phyloP scores from a whole-genome alignment of 2,797 vertebrate genomes.

The Intellagama lesueurii region DNA sequence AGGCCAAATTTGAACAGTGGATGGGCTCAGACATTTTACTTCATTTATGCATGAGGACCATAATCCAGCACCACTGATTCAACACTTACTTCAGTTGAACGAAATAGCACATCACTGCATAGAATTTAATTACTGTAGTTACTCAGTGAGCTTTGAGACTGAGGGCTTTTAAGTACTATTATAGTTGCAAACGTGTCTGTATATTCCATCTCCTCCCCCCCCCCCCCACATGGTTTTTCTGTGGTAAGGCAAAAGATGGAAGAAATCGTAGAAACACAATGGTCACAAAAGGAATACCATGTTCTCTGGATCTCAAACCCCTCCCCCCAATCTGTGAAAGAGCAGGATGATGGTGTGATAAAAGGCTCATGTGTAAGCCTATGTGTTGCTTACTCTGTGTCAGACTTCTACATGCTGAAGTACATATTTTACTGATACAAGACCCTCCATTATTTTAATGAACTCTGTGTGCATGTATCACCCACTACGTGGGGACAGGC shows the following conservation, averaged over 20 bases:
- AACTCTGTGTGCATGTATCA: neutral
- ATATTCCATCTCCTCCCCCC: neutral
- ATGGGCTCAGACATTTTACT: neutral
- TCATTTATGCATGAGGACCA: neutral
- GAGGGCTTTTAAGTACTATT: neutral
- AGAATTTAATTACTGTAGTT: neutral
- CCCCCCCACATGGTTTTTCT: neutral
- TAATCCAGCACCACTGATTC: neutral
- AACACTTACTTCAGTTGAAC: neutral
- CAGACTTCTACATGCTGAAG: neutral
- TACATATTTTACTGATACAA: neutral
- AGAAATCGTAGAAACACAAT: neutral
- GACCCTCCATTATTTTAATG: neutral
- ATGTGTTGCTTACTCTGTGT: neutral
- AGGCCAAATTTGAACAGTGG: neutral
- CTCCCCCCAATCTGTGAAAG: neutral
- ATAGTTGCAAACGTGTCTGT: neutral
- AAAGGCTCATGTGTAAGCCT: neutral
- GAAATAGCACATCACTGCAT: neutral
- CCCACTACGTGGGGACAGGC: too few species aligned
- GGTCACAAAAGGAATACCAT: neutral
- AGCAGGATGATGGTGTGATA: neutral
- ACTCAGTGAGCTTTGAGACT: neutral
- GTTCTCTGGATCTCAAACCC: neutral
- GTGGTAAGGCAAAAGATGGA: neutral